Base-by-base conservation (phyloP, 2,797 vertebrate species). In the Avahi laniger region DNA sequence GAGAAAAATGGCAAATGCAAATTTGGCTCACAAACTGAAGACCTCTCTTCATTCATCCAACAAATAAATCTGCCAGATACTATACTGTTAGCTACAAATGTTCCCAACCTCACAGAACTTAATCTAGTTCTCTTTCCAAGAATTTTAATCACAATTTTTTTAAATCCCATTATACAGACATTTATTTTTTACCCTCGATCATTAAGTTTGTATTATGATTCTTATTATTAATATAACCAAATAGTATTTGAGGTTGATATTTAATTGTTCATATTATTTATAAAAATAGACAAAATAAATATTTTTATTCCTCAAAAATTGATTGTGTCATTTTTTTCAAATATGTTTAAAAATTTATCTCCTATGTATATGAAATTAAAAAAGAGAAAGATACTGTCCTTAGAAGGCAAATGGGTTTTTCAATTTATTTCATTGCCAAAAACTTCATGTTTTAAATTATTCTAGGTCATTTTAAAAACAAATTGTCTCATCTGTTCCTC, bases 401-500 rank as follows among this genome's bases (percentile, higher is more conserved):
- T 89, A n/a, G n/a, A 80, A 96, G 28, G 11, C 24, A 96, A 35
- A 79, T 72, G 84, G 26, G n/a, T 61, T 12, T 50, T 96, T 69
- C 12, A 3, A 63, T 95, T 35, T 22, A 38, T 52, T 85, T 93
- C 22, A 43, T 38, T 88, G 48, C 8, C 73, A 52, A 43, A 75
- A 35, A 75, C 48, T 86, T 90, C 15, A 0, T 76, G 83, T 88
- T 95, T 96, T 79, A 91, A 78, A 75, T 90, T 85, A 93, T 67
- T 76, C 33, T 59, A 91, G 26, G 26, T 7, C 65, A 41, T 84
- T 94, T 94, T 82, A 30, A 82, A 97, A 97, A 95, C 50, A 92
- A 65, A 43, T 20, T 22, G 91, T 94, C 94, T 96, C 41, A 80
- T 94, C 38, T 41, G n/a, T n/a, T 93, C 81, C 48, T 80, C 41